phyloP scores from a whole-genome alignment of 2,797 vertebrate genomes.

The Hemibagrus guttatus region DNA sequence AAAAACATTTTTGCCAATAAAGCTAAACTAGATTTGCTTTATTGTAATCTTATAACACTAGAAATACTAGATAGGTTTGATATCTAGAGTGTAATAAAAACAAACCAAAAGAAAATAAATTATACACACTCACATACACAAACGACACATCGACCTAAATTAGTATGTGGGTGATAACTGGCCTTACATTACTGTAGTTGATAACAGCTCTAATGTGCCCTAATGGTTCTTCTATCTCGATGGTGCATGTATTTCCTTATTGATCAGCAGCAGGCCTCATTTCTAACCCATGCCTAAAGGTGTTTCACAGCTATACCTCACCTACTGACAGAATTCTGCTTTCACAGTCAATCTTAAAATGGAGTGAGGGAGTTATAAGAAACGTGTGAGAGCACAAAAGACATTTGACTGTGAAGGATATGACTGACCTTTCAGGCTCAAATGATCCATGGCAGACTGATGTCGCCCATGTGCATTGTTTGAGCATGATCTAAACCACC shows the following conservation, averaged over 20 bases:
- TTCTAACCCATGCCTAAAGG: slow-evolving; percentile 57
- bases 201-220: slow-evolving; percentile 4
- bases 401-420: slow-evolving; percentile 28
- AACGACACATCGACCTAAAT: slow-evolving; percentile 25
- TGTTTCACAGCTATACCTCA: slow-evolving; percentile 68
- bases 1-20: not conserved
- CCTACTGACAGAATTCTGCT: slow-evolving; percentile 45
- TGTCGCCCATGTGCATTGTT: slow-evolving; percentile 19
- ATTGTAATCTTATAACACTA: not conserved
- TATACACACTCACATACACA: not conserved
- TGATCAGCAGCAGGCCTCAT: slow-evolving; percentile 67
- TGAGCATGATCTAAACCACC: slow-evolving; percentile 27
- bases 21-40: not conserved
- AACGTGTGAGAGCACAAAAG: not conserved
- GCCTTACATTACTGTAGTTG: not conserved
- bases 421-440: slow-evolving; percentile 46
- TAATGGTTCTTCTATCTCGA: slow-evolving; percentile 7
- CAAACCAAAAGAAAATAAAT: not conserved
- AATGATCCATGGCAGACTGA: slow-evolving; percentile 39
- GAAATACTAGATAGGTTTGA: not conserved
- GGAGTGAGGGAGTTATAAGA: not conserved
- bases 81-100: not conserved
- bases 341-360: not conserved
- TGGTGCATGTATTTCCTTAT: slow-evolving; percentile 60
- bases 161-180: not conserved